A percentile compares a stretch with the other conserved stretches of the same genome.
Evolutionary conservation across 1,140 invertebrate genomes (phyloP).

Genomic region (Periplaneta americana): DNA sequence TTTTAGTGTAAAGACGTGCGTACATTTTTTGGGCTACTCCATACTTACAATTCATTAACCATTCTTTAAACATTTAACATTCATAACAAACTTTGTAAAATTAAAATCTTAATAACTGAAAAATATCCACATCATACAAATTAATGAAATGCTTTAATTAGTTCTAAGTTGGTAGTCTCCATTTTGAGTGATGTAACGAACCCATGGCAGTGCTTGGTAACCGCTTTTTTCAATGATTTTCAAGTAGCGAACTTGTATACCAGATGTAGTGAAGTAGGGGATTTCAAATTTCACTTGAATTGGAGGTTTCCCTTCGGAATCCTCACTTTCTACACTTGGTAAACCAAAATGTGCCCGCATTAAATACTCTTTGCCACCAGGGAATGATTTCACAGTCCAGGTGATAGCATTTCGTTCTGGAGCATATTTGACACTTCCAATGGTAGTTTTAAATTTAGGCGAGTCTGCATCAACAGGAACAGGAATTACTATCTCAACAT

Average conservation of each 20-base stretch:
- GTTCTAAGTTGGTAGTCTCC: constrained; percentile 96
- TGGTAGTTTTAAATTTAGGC: constrained; percentile 98
- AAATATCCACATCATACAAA: no score
- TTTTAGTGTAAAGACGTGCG: no score
- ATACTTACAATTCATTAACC: no score
- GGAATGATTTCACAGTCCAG: constrained; percentile 99
- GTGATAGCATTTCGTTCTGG: constrained; percentile 97
- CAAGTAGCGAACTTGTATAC: constrained; percentile 96
- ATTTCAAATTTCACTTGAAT: constrained; percentile 99
- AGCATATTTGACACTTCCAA: constrained; percentile 96
- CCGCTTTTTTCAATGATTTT: constrained; percentile 99
- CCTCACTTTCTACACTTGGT: constrained; percentile 93
- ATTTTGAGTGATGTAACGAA: constrained; percentile 98
- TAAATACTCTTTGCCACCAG: constrained; percentile 97
- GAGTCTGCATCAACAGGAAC: constrained; percentile 98
- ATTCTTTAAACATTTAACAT: no score
- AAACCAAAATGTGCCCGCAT: constrained; percentile 99
- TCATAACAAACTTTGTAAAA: no score
- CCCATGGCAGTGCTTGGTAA: constrained; percentile 98
- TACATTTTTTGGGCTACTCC: no score
- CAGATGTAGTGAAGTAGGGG: constrained; percentile 99
- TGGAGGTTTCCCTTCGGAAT: constrained; percentile 94
- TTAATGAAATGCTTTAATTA: constrained; percentile 36
- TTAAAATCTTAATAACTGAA: no score
- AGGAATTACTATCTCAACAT: constrained; percentile 98